These are phyloP conservation scores for Morpho achilles DNA, from an alignment of 2,888 invertebrate genomes.

Conservation along the genomic window DNA sequence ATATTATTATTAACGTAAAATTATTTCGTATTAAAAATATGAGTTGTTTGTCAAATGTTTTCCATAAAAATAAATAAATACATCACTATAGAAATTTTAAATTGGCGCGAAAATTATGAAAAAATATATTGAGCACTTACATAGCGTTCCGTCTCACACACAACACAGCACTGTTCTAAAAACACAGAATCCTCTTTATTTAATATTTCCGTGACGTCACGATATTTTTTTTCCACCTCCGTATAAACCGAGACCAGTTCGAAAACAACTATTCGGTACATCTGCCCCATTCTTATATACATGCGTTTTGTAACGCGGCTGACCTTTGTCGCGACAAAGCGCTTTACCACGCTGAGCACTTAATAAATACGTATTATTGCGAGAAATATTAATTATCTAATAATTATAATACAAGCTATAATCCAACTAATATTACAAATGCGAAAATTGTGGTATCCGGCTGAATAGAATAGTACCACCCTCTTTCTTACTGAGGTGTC, in stretches of 20 bases:
- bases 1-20: too few relatives aligned
- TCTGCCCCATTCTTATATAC: slow-evolving; percentile 26
- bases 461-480: too few relatives aligned
- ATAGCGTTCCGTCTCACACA: slow-evolving; percentile 19
- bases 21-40: too few relatives aligned
- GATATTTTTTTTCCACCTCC: slow-evolving; percentile 13
- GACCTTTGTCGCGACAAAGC: slow-evolving; percentile 17
- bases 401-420: too few relatives aligned
- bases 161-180: slow-evolving; percentile 26
- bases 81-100: slow-evolving; percentile 4
- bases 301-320: slow-evolving; percentile 21
- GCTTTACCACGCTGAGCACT: background rate
- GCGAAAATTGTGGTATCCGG: too few relatives aligned
- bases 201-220: slow-evolving; percentile 25
- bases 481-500: too few relatives aligned
- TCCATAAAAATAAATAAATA: background rate
- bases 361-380: background rate
- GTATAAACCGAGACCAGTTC: slow-evolving; percentile 14
- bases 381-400: too few relatives aligned
- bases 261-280: slow-evolving; percentile 16
- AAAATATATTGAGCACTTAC: slow-evolving; percentile 23
- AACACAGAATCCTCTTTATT: slow-evolving; percentile 17
- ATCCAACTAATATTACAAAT: too few relatives aligned
- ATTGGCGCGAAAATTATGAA: slow-evolving; percentile 11
- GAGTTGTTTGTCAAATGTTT: too few relatives aligned